These are phyloP conservation scores for Taenioides sp. DNA, from an alignment of 2,797 vertebrate species.

Conservation along the genomic window DNA sequence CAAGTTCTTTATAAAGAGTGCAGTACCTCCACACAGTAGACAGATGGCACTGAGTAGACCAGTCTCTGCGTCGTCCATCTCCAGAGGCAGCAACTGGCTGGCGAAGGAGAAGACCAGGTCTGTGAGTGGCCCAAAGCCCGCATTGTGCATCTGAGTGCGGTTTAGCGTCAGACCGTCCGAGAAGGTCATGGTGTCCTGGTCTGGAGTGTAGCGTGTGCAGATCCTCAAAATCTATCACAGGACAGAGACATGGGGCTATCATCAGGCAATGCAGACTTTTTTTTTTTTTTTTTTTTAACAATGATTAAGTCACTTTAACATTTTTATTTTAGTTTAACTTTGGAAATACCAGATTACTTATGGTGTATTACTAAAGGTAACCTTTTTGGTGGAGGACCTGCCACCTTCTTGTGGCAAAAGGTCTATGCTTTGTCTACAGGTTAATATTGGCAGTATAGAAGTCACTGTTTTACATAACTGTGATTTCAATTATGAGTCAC, in stretches of 20 bases:
- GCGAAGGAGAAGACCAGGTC: slow-evolving; percentile 97
- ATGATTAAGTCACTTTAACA: not conserved
- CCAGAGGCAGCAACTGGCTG: slow-evolving; percentile 90
- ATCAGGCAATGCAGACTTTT: not conserved
- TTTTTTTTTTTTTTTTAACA: not conserved
- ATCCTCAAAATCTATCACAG: slow-evolving; percentile 88
- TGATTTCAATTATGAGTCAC: no score
- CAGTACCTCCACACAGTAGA: slow-evolving; percentile 93
- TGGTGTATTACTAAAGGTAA: no score
- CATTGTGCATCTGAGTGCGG: slow-evolving; percentile 98
- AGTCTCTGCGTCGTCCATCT: slow-evolving; percentile 95
- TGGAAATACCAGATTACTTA: not conserved
- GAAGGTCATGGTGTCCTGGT: slow-evolving; percentile 99
- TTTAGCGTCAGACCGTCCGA: slow-evolving; percentile 95
- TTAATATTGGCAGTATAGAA: no score
- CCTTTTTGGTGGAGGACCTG: no score
- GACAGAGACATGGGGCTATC: not conserved
- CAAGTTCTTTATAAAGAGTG: not conserved
- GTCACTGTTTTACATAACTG: no score
- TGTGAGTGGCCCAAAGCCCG: slow-evolving; percentile 93
- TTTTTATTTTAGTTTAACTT: no score
- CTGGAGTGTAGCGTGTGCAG: slow-evolving; percentile 95
- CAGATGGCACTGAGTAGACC: slow-evolving; percentile 96
- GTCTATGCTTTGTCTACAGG: no score
- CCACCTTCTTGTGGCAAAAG: no score